Conservation (phyloP, 2,113 vertebrate species). For the Charadrius vociferus region DNA sequence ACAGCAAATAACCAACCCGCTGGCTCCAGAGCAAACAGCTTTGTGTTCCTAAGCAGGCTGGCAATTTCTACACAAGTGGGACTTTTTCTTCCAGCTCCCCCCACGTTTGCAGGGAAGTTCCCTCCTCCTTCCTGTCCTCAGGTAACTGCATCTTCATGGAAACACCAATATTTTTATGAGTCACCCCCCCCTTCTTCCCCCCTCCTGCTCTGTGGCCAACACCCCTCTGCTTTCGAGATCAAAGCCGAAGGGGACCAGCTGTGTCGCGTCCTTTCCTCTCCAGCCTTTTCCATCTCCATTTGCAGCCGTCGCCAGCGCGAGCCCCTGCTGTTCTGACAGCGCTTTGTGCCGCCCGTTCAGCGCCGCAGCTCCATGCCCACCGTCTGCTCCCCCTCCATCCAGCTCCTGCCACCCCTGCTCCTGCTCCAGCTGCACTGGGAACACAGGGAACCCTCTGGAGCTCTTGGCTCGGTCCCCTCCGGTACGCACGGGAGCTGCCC, state of each 20-base stretch:
- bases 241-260: constrained; percentile 49
- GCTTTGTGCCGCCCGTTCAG: constrained; percentile 20
- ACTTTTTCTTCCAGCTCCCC: constrained; percentile 3
- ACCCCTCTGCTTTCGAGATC: constrained; percentile 26
- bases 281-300: constrained; percentile 51
- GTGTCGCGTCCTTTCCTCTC: constrained; percentile 30
- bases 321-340: constrained; percentile 46
- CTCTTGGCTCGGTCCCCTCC: not conserved
- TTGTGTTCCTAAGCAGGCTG: not conserved
- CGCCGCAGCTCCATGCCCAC: fast-evolving
- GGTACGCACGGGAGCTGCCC: not conserved
- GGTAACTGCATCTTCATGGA: constrained; percentile 65
- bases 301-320: not conserved
- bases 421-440: not conserved
- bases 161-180: constrained; percentile 56
- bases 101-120: not conserved
- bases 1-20: not conserved
- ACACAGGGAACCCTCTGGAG: not conserved
- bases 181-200: not conserved
- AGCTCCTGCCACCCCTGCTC: not conserved
- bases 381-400: not conserved
- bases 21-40: constrained; percentile 44
- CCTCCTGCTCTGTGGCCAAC: not conserved
- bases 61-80: constrained; percentile 1
- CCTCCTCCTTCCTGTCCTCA: constrained; percentile 55